Conservation (phyloP, 2,888 invertebrate genomes). For the Campopleginae sp. region DNA sequence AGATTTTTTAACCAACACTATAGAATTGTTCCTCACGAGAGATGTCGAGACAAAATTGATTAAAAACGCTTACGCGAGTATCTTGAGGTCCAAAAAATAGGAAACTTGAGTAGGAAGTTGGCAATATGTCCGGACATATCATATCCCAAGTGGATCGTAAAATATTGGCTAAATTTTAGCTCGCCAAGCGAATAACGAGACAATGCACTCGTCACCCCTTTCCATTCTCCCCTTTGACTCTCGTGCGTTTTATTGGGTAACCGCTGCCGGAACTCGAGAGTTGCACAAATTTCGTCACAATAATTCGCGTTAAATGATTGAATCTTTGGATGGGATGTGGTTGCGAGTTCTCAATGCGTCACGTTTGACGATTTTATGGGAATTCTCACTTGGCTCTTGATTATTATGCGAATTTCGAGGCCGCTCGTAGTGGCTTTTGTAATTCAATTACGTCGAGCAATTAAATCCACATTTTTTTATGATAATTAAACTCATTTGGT, state of each 20-base stretch:
- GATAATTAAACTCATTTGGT: not conserved
- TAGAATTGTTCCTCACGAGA: not conserved
- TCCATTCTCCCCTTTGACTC: conserved; percentile 3
- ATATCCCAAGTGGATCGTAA: conserved; percentile 43
- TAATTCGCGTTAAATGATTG: not conserved
- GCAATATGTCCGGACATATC: conserved; percentile 43
- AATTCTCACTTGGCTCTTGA: not conserved
- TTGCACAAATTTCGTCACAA: conserved; percentile 37
- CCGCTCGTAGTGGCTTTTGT: not conserved
- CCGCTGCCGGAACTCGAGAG: conserved; percentile 23
- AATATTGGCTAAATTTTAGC: conserved; percentile 57
- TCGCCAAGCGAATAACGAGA: conserved; percentile 60
- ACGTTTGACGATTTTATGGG: not conserved
- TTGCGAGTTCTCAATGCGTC: not conserved
- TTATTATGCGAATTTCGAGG: not conserved
- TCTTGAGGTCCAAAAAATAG: conserved; percentile 20
- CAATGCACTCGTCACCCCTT: conserved; percentile 25
- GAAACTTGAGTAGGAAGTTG: conserved; percentile 37
- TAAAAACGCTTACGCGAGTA: conserved; percentile 10
- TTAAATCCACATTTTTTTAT: not conserved
- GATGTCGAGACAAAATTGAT: conserved; percentile 24
- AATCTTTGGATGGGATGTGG: not conserved
- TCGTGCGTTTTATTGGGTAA: conserved; percentile 39
- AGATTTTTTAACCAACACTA: conserved; percentile 12
- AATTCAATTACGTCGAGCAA: not conserved